Evolutionary conservation across 2,113 vertebrate genomes (phyloP).

Genomic region (Aramus guarauna): DNA sequence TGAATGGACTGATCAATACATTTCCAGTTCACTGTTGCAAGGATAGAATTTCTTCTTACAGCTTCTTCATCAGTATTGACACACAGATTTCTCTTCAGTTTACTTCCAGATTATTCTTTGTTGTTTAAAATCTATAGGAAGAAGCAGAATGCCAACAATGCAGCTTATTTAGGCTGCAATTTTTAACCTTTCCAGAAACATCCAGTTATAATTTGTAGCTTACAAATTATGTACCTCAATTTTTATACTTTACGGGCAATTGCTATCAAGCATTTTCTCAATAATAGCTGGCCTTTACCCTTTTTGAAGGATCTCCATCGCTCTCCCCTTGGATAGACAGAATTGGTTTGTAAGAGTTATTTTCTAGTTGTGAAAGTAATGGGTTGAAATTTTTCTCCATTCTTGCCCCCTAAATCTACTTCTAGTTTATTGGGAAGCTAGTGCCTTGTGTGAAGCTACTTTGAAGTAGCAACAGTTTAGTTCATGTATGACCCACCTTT

Average conservation of each 20-base stretch:
- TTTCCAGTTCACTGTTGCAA: not conserved
- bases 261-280: not conserved
- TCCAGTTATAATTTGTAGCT: not conserved
- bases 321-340: not conserved
- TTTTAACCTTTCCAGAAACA: not conserved
- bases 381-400: not conserved
- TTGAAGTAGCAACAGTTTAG: not conserved
- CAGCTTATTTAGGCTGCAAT: not conserved
- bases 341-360: not conserved
- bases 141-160: not conserved
- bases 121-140: not conserved
- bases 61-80: not conserved
- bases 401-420: not conserved
- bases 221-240: accelerated
- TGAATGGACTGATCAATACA: not conserved
- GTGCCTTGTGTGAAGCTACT: not conserved
- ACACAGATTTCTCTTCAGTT: not conserved
- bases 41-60: not conserved
- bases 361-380: not conserved
- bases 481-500: not conserved
- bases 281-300: not conserved
- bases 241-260: not conserved
- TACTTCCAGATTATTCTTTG: not conserved
- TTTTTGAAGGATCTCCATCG: not conserved
- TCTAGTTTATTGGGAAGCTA: not conserved